These are phyloP conservation scores for Chaenodraco wilsoni DNA, from an alignment of 2,797 vertebrate genomes.

Conservation along the genomic window DNA sequence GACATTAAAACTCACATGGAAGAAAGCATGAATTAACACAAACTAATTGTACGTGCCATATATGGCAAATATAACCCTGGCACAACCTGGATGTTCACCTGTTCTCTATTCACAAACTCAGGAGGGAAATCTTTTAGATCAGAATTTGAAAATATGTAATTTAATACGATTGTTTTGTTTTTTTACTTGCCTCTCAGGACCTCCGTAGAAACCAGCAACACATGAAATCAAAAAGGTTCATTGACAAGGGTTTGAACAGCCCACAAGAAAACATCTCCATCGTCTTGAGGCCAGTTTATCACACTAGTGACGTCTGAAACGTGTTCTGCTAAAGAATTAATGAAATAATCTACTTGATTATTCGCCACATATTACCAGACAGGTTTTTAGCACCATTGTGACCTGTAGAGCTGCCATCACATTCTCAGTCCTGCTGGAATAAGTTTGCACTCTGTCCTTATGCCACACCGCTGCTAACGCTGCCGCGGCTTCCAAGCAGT, in stretches of 20 bases:
- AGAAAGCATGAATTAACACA: too few relatives aligned
- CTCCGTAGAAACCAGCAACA: slow-evolving; percentile 62
- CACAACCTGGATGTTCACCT: too few relatives aligned
- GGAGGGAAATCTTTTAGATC: too few relatives aligned
- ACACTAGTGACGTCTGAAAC: slow-evolving; percentile 20
- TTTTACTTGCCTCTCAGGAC: too few relatives aligned
- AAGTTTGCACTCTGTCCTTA: slow-evolving; percentile 41
- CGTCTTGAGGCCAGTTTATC: slow-evolving; percentile 30
- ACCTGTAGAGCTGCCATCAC: slow-evolving; percentile 29
- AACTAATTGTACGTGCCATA: too few relatives aligned
- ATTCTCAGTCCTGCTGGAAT: slow-evolving; percentile 34
- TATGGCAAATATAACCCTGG: too few relatives aligned
- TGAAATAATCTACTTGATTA: not conserved
- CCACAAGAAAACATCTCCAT: slow-evolving; percentile 23
- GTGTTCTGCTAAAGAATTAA: slow-evolving; percentile 17
- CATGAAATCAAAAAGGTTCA: slow-evolving; percentile 29
- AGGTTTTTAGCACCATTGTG: slow-evolving; percentile 9
- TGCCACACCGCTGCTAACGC: slow-evolving; percentile 8
- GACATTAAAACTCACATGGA: too few relatives aligned
- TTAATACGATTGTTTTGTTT: too few relatives aligned
- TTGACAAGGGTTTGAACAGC: slow-evolving; percentile 17
- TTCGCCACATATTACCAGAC: slow-evolving; percentile 7
- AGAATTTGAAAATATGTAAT: too few relatives aligned
- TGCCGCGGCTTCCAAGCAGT: slow-evolving; percentile 24
- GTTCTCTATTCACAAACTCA: too few relatives aligned